These are phyloP conservation scores for Holacanthella duospinosa DNA, from an alignment of 2,888 invertebrate species.

Conservation along the genomic window DNA sequence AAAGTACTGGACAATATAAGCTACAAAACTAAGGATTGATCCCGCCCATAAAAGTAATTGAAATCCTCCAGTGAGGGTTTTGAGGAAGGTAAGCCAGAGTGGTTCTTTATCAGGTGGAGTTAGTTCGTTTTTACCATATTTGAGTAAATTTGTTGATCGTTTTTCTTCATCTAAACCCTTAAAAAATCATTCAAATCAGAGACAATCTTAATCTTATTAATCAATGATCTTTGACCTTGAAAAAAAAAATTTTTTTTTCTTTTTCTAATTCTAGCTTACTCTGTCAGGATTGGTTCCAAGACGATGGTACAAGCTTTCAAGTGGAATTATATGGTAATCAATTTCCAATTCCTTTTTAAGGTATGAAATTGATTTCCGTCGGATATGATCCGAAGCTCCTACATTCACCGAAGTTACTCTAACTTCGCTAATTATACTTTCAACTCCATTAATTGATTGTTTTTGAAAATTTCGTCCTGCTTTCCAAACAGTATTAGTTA, in stretches of 20 bases:
- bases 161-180: constrained; percentile 28
- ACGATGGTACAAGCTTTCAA: constrained; percentile 46
- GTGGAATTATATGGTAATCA: constrained; percentile 49
- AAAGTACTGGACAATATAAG: constrained; percentile 20
- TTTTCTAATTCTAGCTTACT: constrained; percentile 40
- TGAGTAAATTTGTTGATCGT: constrained; percentile 20
- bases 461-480: not conserved
- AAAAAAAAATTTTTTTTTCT: no score
- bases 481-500: not conserved
- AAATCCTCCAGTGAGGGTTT: constrained; percentile 33
- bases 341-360: constrained; percentile 50
- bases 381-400: constrained; percentile 28
- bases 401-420: constrained; percentile 8
- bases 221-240: no score
- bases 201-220: no score
- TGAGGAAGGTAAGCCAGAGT: constrained; percentile 29
- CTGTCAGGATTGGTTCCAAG: constrained; percentile 44
- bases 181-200: no score
- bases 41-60: constrained; percentile 33
- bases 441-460: not conserved
- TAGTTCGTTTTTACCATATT: constrained; percentile 30
- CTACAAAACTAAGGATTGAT: constrained; percentile 30
- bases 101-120: constrained; percentile 33
- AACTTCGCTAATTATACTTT: not conserved
- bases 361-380: constrained; percentile 44